phyloP scores from a whole-genome alignment of 2,113 vertebrate genomes.

The Panurus biarmicus region DNA sequence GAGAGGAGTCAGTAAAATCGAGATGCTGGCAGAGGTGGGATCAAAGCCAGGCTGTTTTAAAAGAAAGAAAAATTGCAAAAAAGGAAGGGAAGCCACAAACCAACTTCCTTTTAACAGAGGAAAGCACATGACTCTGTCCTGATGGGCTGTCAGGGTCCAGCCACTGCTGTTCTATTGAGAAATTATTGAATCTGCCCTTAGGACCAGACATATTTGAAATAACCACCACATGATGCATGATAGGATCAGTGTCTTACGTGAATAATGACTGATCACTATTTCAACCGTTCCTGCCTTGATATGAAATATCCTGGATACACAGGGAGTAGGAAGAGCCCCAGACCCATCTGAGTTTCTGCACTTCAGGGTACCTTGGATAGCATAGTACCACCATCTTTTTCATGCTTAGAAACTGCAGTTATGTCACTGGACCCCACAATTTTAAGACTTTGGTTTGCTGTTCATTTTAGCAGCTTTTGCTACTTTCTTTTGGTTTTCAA shows the following conservation, averaged over 20 bases:
- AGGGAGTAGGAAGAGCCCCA: neutral
- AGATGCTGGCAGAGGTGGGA: neutral
- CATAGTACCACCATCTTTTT: neutral
- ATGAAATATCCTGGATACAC: neutral
- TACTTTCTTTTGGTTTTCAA: neutral
- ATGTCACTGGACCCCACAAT: neutral
- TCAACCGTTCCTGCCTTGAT: neutral
- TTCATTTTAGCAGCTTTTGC: neutral
- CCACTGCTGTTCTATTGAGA: neutral
- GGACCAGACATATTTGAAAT: neutral
- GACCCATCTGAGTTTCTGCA: neutral
- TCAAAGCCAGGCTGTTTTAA: neutral
- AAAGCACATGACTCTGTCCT: neutral
- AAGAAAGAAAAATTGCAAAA: neutral
- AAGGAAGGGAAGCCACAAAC: neutral
- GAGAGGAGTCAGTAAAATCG: neutral
- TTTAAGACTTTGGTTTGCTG: neutral
- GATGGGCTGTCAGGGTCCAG: neutral
- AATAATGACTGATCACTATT: neutral
- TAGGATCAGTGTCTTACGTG: neutral
- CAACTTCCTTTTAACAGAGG: neutral
- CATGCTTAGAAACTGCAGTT: neutral
- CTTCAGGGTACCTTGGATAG: neutral
- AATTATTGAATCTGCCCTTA: neutral
- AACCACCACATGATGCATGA: neutral